Conservation (phyloP, 23 tunicate species). For the Halocynthia roretzi region DNA sequence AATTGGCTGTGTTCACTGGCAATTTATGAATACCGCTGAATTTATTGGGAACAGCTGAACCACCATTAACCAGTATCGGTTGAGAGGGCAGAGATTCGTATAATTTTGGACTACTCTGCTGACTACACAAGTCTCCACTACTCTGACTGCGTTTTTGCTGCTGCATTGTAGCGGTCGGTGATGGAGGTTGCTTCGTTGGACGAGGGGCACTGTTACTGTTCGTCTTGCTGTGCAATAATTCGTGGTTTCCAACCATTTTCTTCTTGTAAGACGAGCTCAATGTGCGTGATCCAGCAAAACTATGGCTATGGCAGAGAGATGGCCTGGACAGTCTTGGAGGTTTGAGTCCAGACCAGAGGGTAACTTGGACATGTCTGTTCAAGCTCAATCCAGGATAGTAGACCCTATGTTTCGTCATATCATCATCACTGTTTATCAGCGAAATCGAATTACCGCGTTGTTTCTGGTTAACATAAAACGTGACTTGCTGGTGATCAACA, state of each 20-base stretch:
- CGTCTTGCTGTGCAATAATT: neutral
- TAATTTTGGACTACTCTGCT: neutral
- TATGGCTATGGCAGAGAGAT: slow-evolving; percentile 1
- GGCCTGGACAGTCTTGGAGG: slow-evolving; percentile 4
- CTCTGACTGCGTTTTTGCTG: slow-evolving; percentile 18
- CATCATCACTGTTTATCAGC: neutral
- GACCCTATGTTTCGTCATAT: slow-evolving; percentile 1
- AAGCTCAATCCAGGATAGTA: slow-evolving; percentile 78
- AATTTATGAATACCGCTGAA: neutral
- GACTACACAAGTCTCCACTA: slow-evolving; percentile 9
- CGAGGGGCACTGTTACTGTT: neutral
- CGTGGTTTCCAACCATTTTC: neutral
- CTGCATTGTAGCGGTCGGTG: neutral
- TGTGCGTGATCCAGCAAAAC: neutral
- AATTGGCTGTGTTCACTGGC: neutral
- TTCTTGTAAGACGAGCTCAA: neutral
- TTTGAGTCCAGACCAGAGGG: slow-evolving; percentile 8
- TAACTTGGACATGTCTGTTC: slow-evolving; percentile 55
- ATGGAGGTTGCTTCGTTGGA: neutral
- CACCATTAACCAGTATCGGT: neutral
- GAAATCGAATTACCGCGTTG: slow-evolving; percentile 33
- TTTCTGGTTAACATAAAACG: slow-evolving; percentile 62
- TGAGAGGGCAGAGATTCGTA: slow-evolving; percentile 17
- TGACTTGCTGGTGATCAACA: slow-evolving; percentile 29
- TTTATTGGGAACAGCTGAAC: too few species aligned